phyloP scores from a whole-genome alignment of 2,888 invertebrate genomes.

The Cyaniris semiargus region DNA sequence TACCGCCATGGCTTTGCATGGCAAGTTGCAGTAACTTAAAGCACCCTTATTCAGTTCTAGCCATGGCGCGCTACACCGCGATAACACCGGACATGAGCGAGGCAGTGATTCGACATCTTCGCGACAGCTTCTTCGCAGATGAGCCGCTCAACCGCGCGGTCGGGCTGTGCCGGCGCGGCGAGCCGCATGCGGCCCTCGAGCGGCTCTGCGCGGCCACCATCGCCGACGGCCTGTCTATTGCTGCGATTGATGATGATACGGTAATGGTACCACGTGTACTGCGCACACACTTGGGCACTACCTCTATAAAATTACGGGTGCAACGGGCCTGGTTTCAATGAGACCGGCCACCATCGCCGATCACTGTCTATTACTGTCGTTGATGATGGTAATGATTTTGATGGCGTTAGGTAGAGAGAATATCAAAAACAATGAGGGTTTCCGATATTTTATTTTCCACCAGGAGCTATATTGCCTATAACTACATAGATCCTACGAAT shows the following conservation, averaged over 20 bases:
- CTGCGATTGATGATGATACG: conserved; percentile 83
- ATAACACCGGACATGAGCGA: conserved; percentile 69
- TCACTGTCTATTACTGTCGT: too few species aligned
- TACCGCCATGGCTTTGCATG: too few species aligned
- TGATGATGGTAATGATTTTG: too few species aligned
- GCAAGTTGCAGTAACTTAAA: too few species aligned
- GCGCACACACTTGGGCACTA: neutral
- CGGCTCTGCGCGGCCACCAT: conserved; percentile 86
- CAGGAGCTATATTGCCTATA: too few species aligned
- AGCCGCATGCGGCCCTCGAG: conserved; percentile 86
- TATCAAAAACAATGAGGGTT: too few species aligned
- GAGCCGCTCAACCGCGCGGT: conserved; percentile 91
- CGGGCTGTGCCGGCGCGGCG: conserved; percentile 85
- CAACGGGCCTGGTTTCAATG: too few species aligned
- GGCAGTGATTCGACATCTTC: conserved; percentile 85
- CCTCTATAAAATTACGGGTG: too few species aligned
- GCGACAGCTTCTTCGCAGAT: conserved; percentile 89
- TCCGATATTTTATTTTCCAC: too few species aligned
- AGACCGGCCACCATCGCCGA: too few species aligned
- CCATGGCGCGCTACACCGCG: conserved; percentile 59
- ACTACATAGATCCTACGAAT: too few species aligned
- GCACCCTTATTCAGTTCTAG: conserved; percentile 38
- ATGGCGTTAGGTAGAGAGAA: too few species aligned
- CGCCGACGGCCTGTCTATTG: conserved; percentile 86
- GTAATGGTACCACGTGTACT: conserved; percentile 55